phyloP scores from a whole-genome alignment of 2,797 vertebrate genomes.

The Sebastes diploproa region DNA sequence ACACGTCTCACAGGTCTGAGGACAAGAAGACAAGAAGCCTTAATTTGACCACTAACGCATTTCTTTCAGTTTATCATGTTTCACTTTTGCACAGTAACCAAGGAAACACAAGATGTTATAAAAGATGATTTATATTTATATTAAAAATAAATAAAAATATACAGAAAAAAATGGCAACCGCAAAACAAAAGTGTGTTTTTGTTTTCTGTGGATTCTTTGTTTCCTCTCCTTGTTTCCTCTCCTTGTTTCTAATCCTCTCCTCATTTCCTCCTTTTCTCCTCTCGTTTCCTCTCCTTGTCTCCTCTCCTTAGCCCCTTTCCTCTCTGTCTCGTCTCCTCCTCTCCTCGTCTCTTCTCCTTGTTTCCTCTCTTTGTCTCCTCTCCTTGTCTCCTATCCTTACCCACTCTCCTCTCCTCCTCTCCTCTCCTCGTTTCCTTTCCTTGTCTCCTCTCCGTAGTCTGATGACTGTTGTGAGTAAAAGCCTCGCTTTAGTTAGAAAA shows the following conservation, averaged over 20 bases:
- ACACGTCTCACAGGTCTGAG: no score
- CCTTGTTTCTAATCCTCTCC: no score
- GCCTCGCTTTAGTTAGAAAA: no score
- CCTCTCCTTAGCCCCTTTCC: no score
- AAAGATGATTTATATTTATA: slow-evolving; percentile 72
- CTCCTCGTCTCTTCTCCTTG: neutral
- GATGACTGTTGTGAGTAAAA: neutral
- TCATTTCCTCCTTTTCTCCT: no score
- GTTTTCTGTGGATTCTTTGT: neutral
- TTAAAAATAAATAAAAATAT: slow-evolving; percentile 40
- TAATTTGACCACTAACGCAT: slow-evolving; percentile 13
- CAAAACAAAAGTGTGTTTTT: neutral
- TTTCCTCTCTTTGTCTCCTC: neutral
- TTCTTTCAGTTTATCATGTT: neutral
- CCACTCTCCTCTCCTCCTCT: no score
- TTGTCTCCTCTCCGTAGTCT: neutral
- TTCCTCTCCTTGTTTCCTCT: neutral
- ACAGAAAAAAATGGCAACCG: neutral
- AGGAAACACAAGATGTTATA: slow-evolving; percentile 9
- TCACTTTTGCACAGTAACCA: slow-evolving; percentile 51
- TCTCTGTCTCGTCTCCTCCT: no score
- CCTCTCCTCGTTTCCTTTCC: neutral
- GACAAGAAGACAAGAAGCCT: neutral
- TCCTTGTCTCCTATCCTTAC: neutral
- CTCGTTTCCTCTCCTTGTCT: no score